Evolutionary conservation across 2,888 invertebrate species (phyloP).

Genomic region (Belgica antarctica): DNA sequence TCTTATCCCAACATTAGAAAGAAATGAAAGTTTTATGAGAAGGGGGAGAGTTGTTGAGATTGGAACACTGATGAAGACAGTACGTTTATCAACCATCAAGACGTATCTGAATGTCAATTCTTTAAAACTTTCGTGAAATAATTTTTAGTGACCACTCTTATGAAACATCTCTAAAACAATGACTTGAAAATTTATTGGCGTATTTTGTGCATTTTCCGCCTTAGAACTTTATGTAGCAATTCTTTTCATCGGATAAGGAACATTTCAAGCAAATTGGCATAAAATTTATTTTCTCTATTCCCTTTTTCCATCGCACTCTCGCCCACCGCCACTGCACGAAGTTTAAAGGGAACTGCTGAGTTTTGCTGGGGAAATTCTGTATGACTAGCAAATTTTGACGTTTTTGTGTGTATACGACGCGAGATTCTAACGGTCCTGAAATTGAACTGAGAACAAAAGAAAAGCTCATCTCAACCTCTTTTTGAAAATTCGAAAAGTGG

Average conservation of each 20-base stretch:
- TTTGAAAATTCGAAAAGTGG: no score
- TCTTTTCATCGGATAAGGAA: no score
- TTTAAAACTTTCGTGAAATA: background rate
- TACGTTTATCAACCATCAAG: no score
- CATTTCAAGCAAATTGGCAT: slow-evolving; percentile 29
- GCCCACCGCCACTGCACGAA: no score
- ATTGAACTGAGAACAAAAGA: no score
- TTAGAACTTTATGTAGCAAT: slow-evolving; percentile 15
- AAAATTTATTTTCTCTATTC: slow-evolving; percentile 10
- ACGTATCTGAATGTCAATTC: no score
- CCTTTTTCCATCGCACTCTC: background rate
- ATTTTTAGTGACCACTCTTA: background rate
- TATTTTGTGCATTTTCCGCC: background rate
- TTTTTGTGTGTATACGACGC: no score
- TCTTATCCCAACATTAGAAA: background rate
- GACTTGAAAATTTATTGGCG: background rate
- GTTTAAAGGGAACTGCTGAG: background rate
- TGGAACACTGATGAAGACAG: no score
- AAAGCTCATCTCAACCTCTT: no score
- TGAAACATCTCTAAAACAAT: background rate
- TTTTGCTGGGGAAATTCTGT: background rate
- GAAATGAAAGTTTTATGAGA: background rate
- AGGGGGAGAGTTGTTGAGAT: no score
- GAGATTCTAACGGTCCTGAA: no score
- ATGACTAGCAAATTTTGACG: background rate